Conservation (phyloP, 1,140 invertebrate genomes). For the Panagrolaimus sp. region DNA sequence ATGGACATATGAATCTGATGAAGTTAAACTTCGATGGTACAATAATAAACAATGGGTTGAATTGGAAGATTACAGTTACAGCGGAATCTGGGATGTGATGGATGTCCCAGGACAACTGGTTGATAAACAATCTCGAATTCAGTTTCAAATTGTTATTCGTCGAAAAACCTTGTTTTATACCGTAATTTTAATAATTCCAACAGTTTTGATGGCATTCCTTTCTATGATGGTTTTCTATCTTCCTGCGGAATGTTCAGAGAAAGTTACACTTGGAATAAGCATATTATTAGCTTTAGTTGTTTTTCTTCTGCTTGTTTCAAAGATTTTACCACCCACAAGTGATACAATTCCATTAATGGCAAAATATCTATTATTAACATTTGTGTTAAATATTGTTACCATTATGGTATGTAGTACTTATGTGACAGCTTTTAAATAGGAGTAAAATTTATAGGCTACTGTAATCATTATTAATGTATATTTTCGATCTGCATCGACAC, state of each 20-base stretch:
- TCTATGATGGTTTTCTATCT: constrained; percentile 96
- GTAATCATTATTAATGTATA: constrained; percentile 95
- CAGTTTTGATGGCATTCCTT: constrained; percentile 93
- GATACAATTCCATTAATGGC: constrained; percentile 89
- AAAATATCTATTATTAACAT: constrained; percentile 96
- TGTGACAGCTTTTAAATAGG: background rate
- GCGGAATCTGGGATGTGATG: constrained; percentile 96
- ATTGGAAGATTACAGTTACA: constrained; percentile 94
- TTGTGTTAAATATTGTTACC: constrained; percentile 98
- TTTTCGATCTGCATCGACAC: constrained; percentile 81
- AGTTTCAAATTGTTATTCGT: constrained; percentile 79
- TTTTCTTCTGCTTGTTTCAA: constrained; percentile 93
- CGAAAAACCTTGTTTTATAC: constrained; percentile 95
- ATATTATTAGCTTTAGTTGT: constrained; percentile 97
- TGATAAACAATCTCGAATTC: constrained; percentile 63
- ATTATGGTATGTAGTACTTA: constrained; percentile 67
- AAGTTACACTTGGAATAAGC: constrained; percentile 93
- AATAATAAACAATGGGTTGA: constrained; percentile 87
- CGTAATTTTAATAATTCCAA: constrained; percentile 95
- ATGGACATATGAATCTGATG: constrained; percentile 96
- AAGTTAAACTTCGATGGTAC: constrained; percentile 85
- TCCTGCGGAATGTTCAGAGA: constrained; percentile 71
- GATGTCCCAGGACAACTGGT: constrained; percentile 73
- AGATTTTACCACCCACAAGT: constrained; percentile 93
- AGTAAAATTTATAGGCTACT: constrained; percentile 17